Base-by-base conservation (phyloP, 2,113 vertebrate genomes). In the Saimiri boliviensis region DNA sequence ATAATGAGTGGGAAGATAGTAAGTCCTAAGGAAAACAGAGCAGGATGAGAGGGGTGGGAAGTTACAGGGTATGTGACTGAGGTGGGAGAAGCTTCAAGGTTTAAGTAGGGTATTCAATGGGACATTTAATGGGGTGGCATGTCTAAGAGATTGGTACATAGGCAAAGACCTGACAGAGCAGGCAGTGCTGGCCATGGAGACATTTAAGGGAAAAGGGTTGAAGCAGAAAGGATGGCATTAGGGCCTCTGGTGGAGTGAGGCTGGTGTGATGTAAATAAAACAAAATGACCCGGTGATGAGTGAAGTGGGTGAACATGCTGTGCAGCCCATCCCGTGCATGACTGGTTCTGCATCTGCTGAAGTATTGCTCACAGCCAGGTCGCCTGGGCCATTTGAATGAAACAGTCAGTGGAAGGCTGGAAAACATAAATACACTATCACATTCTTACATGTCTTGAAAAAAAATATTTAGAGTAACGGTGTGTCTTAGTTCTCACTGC, bases 121-220 rank as follows among this genome's bases (percentile, higher is more conserved):
- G 30, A 35, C 79, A 25, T 74, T 8, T 58, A 35, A 40, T n/a
- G 21, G 35, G 12, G 70, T 30, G 25, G 45, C 8, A 14, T 94
- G 20, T 66, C 66, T 47, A 7, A 76, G 71, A 73, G 49, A 45
- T 6, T 13, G 71, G 14, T 45, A 82, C 52, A 27, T 58, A 9
- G 60, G 45, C 49, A 42, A 56, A 89, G n/a, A 16, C 71, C 56
- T 79, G 60, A 40, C 42, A 47, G 49, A 35, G 8, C 45, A 52
- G 7, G 0, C 12, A 23, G 0, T 1, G 0, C 1, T 70, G 85
- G 73, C 32, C n/a, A 32, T n/a, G 47, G 42, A 16, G 35, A 27
- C 1, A 8, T 54, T 30, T 21, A 58, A 37, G 54, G 45, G 54
- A 89, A 63, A 63, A 66, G 10, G 12, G 25, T 19, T 3, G 8